phyloP scores from a whole-genome alignment of 2,113 vertebrate genomes.

The Scatophagus argus region DNA sequence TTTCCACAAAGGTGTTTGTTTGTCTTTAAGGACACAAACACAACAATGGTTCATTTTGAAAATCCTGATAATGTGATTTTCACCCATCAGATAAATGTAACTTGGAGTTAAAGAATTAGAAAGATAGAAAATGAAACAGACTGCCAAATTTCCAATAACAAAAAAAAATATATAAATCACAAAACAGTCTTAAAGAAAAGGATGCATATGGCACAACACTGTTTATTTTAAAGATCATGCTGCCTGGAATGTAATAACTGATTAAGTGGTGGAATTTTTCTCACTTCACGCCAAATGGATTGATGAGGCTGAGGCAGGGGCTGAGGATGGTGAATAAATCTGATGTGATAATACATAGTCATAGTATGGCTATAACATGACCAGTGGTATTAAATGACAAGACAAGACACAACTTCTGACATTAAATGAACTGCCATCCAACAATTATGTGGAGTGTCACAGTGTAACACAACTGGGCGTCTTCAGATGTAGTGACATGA shows the following conservation, averaged over 20 bases:
- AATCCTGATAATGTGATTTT: not conserved
- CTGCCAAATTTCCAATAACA: not conserved
- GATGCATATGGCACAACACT: not conserved
- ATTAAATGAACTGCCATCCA: not conserved
- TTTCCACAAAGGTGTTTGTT: not conserved
- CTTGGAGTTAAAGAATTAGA: not conserved
- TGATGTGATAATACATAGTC: not conserved
- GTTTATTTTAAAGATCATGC: not conserved
- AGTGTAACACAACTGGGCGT: not conserved
- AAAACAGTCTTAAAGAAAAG: not conserved
- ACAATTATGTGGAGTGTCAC: not conserved
- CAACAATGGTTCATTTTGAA: not conserved
- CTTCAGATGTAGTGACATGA: not conserved
- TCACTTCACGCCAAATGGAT: not conserved
- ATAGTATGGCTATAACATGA: not conserved
- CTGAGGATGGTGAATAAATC: not conserved
- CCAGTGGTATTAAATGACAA: not conserved
- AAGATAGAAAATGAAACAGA: not conserved
- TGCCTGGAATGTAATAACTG: not conserved
- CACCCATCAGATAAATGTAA: too few species aligned
- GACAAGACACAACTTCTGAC: not conserved
- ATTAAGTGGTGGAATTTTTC: not conserved
- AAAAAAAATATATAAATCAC: too few species aligned
- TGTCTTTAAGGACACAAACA: not conserved
- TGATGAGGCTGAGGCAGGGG: not conserved